Conservation (phyloP, 1,140 invertebrate genomes). For the Piezodorus guildinii region DNA sequence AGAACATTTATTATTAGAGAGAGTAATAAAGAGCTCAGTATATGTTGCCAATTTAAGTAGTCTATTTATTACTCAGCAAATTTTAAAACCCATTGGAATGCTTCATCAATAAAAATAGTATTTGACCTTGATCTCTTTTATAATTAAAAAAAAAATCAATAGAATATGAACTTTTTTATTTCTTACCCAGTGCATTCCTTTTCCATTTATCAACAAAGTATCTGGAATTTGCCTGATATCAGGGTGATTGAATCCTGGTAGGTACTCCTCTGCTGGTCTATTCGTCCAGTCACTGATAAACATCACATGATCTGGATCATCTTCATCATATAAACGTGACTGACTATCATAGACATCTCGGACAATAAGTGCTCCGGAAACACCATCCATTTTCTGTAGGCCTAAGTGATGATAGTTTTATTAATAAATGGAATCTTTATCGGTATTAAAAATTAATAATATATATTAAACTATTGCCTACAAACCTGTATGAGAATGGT, state of each 20-base stretch:
- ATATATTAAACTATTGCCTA: background rate
- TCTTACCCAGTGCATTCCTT: conserved; percentile 43
- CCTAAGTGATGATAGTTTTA: conserved; percentile 36
- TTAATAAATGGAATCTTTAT: background rate
- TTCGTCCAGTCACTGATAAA: conserved; percentile 68
- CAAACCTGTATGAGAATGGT: conserved; percentile 51
- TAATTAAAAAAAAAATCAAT: no score
- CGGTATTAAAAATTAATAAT: background rate
- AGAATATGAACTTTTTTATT: no score
- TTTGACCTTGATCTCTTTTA: no score
- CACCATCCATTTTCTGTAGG: conserved; percentile 68
- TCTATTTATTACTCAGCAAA: no score
- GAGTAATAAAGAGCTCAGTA: no score
- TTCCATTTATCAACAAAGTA: conserved; percentile 36
- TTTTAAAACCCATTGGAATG: no score
- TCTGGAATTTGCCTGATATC: conserved; percentile 47
- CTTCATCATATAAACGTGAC: conserved; percentile 55
- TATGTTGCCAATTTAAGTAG: no score
- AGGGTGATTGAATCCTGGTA: conserved; percentile 59
- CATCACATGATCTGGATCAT: conserved; percentile 57
- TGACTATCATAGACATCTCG: conserved; percentile 43
- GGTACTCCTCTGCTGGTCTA: conserved; percentile 50
- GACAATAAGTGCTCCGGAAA: conserved; percentile 63
- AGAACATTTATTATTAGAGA: no score
- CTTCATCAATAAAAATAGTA: no score